Percentiles rank a stretch among this genome's conserved stretches.
phyloP scores from a whole-genome alignment of 2,888 invertebrate genomes.

The Cheilosia variabilis region DNA sequence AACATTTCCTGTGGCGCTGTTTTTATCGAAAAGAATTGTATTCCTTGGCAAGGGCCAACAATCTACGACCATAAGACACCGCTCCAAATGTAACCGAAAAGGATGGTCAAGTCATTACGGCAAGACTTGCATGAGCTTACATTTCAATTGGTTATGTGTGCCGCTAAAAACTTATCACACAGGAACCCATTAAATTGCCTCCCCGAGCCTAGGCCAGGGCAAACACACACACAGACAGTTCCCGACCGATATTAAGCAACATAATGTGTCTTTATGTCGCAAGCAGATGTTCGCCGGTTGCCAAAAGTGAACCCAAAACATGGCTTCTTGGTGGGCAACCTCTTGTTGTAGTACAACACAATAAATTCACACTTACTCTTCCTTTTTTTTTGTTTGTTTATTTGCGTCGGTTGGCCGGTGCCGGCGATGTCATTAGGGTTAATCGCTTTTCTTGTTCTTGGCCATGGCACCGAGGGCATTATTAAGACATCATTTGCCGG shows the following conservation, averaged over 20 bases:
- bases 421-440: constrained; percentile 71
- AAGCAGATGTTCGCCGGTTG: constrained; percentile 62
- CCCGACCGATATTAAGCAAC: constrained; percentile 57
- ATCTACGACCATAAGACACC: neutral
- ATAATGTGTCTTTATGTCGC: constrained; percentile 69
- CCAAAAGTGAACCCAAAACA: constrained; percentile 58
- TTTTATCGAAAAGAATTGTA: neutral
- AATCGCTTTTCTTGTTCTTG: constrained; percentile 71
- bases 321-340: constrained; percentile 27
- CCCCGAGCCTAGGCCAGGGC: constrained; percentile 21
- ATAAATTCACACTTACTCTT: constrained; percentile 61
- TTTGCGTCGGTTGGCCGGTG: constrained; percentile 22
- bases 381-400: neutral
- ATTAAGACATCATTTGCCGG: constrained; percentile 70
- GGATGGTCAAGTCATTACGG: constrained; percentile 56
- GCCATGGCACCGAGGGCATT: constrained; percentile 36
- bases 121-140: constrained; percentile 42
- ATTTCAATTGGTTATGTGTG: constrained; percentile 48
- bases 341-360: constrained; percentile 46
- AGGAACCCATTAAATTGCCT: constrained; percentile 42
- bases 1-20: neutral
- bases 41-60: neutral
- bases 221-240: constrained; percentile 13
- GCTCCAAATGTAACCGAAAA: constrained; percentile 1
- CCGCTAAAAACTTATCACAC: constrained; percentile 45